phyloP scores from a whole-genome alignment of 2,797 vertebrate genomes.

The Monodelphis domestica region DNA sequence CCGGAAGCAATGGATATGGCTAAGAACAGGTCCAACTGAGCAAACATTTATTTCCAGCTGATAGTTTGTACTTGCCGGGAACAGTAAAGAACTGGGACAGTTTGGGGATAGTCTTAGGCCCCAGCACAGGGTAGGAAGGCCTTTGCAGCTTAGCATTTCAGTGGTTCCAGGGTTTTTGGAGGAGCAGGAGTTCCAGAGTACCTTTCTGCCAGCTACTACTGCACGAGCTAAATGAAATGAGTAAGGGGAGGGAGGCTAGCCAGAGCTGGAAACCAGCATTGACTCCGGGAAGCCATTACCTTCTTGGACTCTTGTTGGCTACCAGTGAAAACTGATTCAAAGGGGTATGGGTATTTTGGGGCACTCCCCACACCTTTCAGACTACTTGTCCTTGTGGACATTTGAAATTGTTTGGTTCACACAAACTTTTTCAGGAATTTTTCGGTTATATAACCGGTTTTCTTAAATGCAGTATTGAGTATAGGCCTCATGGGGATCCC shows the following conservation, averaged over 20 bases:
- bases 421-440: not conserved
- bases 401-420: not conserved
- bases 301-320: not conserved
- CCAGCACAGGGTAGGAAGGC: not conserved
- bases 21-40: not conserved
- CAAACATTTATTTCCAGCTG: not conserved
- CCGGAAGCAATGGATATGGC: not conserved
- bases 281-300: not conserved
- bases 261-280: not conserved
- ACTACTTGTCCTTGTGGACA: not conserved
- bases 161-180: not conserved
- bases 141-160: not conserved
- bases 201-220: not conserved
- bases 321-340: not conserved
- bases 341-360: not conserved
- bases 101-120: not conserved
- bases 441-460: not conserved
- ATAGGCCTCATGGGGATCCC: not conserved
- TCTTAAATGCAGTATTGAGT: not conserved
- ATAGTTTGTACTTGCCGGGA: not conserved
- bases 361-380: not conserved
- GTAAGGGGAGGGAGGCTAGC: not conserved
- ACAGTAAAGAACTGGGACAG: not conserved
- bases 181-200: not conserved
- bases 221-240: not conserved